A percentile compares a stretch with the other conserved stretches of the same genome.
Evolutionary conservation across 2,797 vertebrate genomes (phyloP).

Genomic region (Catamblyrhynchus diadema): DNA sequence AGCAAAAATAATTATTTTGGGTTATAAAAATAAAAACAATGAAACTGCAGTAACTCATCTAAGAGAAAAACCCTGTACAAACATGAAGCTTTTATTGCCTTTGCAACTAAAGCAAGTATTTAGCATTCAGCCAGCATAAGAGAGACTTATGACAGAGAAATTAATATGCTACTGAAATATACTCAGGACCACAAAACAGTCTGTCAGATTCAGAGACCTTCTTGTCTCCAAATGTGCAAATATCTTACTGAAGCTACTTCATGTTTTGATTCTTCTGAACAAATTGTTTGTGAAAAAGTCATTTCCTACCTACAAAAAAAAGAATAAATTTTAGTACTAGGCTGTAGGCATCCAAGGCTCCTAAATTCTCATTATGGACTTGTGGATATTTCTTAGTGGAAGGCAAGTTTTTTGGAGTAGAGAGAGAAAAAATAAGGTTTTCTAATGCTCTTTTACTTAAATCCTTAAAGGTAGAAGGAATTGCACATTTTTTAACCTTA

Average conservation of each 20-base stretch:
- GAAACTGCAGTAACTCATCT: background rate
- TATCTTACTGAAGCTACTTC: background rate
- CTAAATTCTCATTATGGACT: background rate
- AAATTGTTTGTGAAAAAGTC: background rate
- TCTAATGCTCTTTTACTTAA: background rate
- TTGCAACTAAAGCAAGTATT: background rate
- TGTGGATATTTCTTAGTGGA: background rate
- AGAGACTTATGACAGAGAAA: background rate
- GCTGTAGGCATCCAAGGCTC: background rate
- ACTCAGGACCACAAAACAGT: background rate
- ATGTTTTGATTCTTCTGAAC: background rate
- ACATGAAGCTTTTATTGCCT: background rate
- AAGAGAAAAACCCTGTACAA: background rate
- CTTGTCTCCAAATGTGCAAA: background rate
- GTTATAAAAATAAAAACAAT: background rate
- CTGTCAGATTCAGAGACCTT: background rate
- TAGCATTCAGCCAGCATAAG: background rate
- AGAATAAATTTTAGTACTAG: background rate
- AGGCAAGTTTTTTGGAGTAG: rapidly evolving
- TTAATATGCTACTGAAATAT: background rate
- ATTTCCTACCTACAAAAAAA: background rate
- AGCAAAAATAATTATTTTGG: background rate
- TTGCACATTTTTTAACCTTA: background rate
- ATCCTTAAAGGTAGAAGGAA: background rate
- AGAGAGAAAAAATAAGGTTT: background rate